phyloP scores from a whole-genome alignment of 2,113 vertebrate genomes.

The Callionymus lyra region DNA sequence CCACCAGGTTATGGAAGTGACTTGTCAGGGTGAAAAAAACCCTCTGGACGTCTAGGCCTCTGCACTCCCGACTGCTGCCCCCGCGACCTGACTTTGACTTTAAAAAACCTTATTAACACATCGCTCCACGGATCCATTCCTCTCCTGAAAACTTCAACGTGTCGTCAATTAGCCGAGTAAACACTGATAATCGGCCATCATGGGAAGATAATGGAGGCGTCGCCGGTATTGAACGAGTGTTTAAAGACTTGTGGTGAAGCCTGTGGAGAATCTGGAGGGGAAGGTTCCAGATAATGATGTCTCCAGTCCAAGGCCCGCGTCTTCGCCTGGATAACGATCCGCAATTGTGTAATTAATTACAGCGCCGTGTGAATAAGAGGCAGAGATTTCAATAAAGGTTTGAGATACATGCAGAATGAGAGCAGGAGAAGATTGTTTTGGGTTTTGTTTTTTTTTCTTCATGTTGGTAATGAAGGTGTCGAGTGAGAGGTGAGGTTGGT shows the following conservation, averaged over 20 bases:
- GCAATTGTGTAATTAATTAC: slow-evolving; percentile 59
- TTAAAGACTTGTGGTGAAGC: slow-evolving; percentile 27
- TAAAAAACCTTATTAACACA: too few relatives aligned
- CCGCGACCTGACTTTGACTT: too few relatives aligned
- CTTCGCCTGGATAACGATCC: slow-evolving; percentile 36
- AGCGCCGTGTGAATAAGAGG: slow-evolving; percentile 43
- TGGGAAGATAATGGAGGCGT: slow-evolving; percentile 17
- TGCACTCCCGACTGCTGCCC: too few relatives aligned
- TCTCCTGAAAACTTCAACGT: too few relatives aligned
- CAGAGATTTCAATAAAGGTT: slow-evolving; percentile 41
- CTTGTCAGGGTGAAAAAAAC: too few relatives aligned
- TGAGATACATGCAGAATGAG: slow-evolving; percentile 33
- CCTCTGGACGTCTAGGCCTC: too few relatives aligned
- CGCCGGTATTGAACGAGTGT: slow-evolving; percentile 22
- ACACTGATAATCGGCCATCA: slow-evolving; percentile 23
- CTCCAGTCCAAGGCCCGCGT: slow-evolving; percentile 14
- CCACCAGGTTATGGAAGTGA: too few relatives aligned
- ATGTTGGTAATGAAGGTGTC: slow-evolving; percentile 33
- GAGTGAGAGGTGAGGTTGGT: slow-evolving; percentile 51
- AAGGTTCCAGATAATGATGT: slow-evolving; percentile 43
- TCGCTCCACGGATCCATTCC: too few relatives aligned
- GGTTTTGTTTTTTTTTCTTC: too few relatives aligned
- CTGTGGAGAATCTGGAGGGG: slow-evolving; percentile 30
- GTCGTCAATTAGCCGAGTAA: slow-evolving; percentile 20
- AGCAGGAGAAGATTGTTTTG: slow-evolving; percentile 29